Evolutionary conservation across 2,797 vertebrate species (phyloP), one percentile per base, ranked within the genome.

Genomic region (Neosalanx taihuensis): DNA sequence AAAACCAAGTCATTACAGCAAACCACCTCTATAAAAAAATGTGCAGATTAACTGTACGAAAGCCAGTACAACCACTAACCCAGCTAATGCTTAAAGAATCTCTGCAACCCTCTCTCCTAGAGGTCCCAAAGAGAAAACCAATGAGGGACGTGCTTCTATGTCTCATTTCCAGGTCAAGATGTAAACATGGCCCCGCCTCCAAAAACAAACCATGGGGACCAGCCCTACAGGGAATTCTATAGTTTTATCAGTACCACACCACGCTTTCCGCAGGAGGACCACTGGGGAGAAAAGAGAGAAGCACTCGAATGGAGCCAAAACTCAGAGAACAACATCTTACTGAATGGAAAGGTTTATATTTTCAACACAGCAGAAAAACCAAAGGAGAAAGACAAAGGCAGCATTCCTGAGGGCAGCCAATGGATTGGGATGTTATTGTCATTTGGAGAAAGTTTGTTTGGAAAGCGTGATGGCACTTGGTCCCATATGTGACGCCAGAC

Each of bases 321-420:
- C 59, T 73, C 65, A 18, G 75, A 83, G 73, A 81, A 74, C 57
- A 71, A 83, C 72, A 70, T 76, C 65, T 77, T 53, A 70, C 46
- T 65, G 61, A 84, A 82, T 84, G 83, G 83, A 89, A 89, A 88
- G 75, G 81, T 74, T 83, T 81, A 85, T 84, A 77, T 78, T 73
- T 82, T 79, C 79, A 72, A 81, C 75, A 71, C 29, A 73, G 56
- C 12, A 51, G 37, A 65, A 23, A 46, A 51, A 79, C 71, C 46
- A 65, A 73, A 77, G 77, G 62, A 73, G 77, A 74, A 84, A 84
- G 76, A 90, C 84, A 90, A 89, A 88, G 59, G 81, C 66, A 79
- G 79, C 88, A 90, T 91, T 91, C 86, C 87, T 85, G 85, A 84
- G 86, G 77, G 72, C 60, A 65, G 78, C 75, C 77, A 77, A 60